Base-by-base conservation (phyloP, 1,140 invertebrate species). In the Zaprionus davidi region DNA sequence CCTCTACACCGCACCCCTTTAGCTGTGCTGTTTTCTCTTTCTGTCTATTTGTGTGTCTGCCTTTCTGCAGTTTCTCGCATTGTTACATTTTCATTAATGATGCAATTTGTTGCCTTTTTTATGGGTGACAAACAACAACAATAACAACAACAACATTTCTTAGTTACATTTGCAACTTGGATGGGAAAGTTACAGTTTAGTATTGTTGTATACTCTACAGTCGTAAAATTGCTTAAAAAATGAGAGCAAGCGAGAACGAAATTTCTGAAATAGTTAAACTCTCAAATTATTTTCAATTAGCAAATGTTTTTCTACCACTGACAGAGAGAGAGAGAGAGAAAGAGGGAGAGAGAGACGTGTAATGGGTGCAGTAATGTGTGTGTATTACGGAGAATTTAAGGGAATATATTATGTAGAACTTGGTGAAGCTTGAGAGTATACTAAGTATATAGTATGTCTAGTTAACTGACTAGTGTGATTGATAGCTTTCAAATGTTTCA, bases 91-190 rank as follows among this genome's bases (percentile, higher is more conserved):
- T 78, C 82, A 85, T 78, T 74, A 85, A 85, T 84, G 82, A 85
- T 86, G 82, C 77, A 85, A 85, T 85, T 78, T 69, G 58, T 51
- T 81, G 82, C 68, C 82, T 78, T 82, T 85, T 79, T 85, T 85
- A 71, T 76, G 56, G 51, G 64, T 17, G 59, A 34, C 3, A 34
- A 34, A 34, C 56, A 49, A 72, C 55, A 71, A 44, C 22, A 55
- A 57, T 5, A 28, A 34, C 46, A 67, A 72, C n/a, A n/a, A n/a
- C 55, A 73, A 56, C 67, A 82, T 85, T 85, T 86, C 79, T 79
- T 82, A 86, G 74, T 73, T 57, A 4, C 46, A 51, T 79, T n/a
- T 31, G 57, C 0, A 9, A n/a, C 26, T n/a, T 81, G 46, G 15
- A 4, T 46, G n/a, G 15, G 3, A 58, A 58, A 49, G 11, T 22